Evolutionary conservation across 2,888 invertebrate genomes (phyloP), one percentile per base, ranked within the genome.

Genomic region (Itoplectis maculator): DNA sequence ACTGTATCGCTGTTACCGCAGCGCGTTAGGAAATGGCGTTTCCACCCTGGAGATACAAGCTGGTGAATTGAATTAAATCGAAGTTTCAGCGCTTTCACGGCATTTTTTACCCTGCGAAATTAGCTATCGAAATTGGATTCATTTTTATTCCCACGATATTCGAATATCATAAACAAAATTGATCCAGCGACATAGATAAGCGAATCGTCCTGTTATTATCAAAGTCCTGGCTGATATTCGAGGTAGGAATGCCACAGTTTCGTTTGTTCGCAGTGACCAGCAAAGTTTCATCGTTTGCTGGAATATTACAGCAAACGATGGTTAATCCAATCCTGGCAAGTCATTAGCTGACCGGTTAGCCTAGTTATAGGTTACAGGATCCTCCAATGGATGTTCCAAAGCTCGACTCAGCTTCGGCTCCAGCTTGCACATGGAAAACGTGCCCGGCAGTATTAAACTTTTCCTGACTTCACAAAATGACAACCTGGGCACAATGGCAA

Each of bases 371-470:
- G n/a, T n/a, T n/a, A 59, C 42, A 20, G 61, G 40, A 40, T 70
- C 40, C 35, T 76, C 61, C 23, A 72, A 79, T 40, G 66, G 76
- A 79, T 72, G 76, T 79, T 47, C 63, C 72, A 51, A 73, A 73
- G 63, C 72, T 77, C 70, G 76, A 51, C 61, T 68, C 82, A 11
- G n/a, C n/a, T n/a, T n/a, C 59, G 13, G 59, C 79, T n/a, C n/a
- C n/a, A n/a, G n/a, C n/a, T n/a, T n/a, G 59, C 56, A 73, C 79
- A 82, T 79, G 45, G 37, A 15, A 70, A 79, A 65, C 56, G 29
- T 59, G 59, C 35, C n/a, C n/a, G n/a, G n/a, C n/a, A n/a, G n/a
- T n/a, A n/a, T n/a, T n/a, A n/a, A n/a, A n/a, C n/a, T n/a, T n/a
- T n/a, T n/a, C n/a, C n/a, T n/a, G n/a, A n/a, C n/a, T n/a, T n/a